Conservation (phyloP, 2,888 invertebrate genomes). For the Troides aeacus region DNA sequence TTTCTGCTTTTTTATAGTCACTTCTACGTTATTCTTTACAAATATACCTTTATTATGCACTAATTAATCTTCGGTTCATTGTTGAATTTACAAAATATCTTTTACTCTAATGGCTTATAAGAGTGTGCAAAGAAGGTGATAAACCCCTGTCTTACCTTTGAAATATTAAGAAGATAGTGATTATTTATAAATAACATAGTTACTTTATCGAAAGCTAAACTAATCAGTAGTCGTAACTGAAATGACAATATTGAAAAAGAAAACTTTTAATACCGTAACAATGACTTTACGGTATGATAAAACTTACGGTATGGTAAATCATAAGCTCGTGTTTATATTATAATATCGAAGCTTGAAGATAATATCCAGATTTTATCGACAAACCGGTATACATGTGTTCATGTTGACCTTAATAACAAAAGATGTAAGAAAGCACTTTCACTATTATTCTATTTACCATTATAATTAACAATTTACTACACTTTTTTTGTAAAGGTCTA, state of each 20-base stretch:
- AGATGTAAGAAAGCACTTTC: conserved; percentile 26
- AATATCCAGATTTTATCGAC: conserved; percentile 12
- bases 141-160: no score
- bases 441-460: conserved; percentile 7
- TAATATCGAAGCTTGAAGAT: conserved; percentile 3
- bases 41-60: background rate
- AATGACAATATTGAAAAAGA: background rate
- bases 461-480: background rate
- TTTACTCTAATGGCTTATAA: no score
- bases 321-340: background rate
- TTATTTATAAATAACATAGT: background rate
- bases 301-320: background rate
- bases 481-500: background rate
- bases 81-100: no score
- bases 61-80: no score
- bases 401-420: conserved; percentile 16
- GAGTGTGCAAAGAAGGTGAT: no score
- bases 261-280: no score
- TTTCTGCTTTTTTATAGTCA: conserved; percentile 3
- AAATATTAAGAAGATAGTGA: no score
- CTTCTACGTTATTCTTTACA: background rate
- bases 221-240: background rate
- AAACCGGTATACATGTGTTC: conserved; percentile 26
- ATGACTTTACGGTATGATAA: background rate
- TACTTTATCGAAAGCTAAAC: background rate